phyloP scores from a whole-genome alignment of 1,140 invertebrate genomes.

The Wiebesia pumilae region DNA sequence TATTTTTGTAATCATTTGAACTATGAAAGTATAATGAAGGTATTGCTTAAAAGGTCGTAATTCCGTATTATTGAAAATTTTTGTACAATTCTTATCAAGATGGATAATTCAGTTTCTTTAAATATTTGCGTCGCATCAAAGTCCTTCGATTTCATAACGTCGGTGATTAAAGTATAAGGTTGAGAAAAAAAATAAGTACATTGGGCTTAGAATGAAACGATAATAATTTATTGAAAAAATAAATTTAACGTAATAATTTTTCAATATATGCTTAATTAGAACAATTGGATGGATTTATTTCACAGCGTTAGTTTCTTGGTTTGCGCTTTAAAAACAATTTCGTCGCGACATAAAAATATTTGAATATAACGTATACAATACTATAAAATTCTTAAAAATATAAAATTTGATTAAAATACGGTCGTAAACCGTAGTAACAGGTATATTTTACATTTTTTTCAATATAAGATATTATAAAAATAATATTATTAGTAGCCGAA shows the following conservation, averaged over 20 bases:
- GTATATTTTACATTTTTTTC: slow-evolving; percentile 55
- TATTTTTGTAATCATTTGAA: no score
- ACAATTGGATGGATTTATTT: slow-evolving; percentile 40
- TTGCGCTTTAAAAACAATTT: slow-evolving; percentile 38
- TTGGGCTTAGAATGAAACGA: slow-evolving; percentile 30
- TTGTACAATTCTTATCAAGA: no score
- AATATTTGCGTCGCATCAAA: no score
- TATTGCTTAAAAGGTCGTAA: no score
- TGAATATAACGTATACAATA: slow-evolving; percentile 48
- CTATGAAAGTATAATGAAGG: no score
- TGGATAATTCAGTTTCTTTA: no score
- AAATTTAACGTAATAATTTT: slow-evolving; percentile 42
- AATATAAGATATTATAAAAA: slow-evolving; percentile 28
- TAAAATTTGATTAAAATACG: slow-evolving; percentile 49
- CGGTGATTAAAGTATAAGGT: no score
- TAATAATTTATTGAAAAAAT: slow-evolving; percentile 53
- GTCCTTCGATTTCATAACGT: no score
- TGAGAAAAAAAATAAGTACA: no score
- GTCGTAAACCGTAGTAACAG: slow-evolving; percentile 32
- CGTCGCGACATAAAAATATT: slow-evolving; percentile 26
- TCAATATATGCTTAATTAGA: slow-evolving; percentile 43
- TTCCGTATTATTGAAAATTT: no score
- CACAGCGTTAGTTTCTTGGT: slow-evolving; percentile 34
- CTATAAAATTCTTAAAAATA: slow-evolving; percentile 54
- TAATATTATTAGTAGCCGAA: slow-evolving; percentile 24